phyloP scores from a whole-genome alignment of 64 coral and sea anemone genomes.

The Acropora tenuis region DNA sequence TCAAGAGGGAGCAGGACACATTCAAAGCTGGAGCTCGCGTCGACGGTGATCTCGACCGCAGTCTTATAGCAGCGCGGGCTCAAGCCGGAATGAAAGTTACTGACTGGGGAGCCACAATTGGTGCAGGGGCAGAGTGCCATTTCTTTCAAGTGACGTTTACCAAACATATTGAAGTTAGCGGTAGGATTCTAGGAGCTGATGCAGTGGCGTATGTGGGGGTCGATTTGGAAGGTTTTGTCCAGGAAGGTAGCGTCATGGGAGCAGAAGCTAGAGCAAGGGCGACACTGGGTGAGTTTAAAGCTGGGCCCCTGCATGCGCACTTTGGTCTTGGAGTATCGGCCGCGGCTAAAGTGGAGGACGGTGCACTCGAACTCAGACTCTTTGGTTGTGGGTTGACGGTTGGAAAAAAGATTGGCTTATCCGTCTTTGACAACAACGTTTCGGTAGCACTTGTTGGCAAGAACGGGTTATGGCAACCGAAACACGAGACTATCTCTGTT shows the following conservation, averaged over 20 bases:
- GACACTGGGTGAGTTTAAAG: background rate
- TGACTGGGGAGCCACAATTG: background rate
- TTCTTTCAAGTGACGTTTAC: background rate
- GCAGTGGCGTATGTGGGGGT: background rate
- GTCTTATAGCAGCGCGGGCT: background rate
- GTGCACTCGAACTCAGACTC: background rate
- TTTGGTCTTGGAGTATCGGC: conserved; percentile 1
- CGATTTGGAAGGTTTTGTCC: background rate
- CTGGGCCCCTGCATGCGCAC: background rate
- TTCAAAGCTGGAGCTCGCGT: conserved; percentile 1
- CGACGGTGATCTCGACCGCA: background rate
- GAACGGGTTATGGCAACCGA: background rate
- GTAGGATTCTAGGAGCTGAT: background rate
- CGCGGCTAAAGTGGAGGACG: conserved; percentile 1
- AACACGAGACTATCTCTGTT: background rate
- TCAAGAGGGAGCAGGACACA: background rate
- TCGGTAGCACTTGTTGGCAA: background rate
- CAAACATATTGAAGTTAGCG: background rate
- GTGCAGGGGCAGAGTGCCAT: background rate
- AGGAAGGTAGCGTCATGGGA: conserved; percentile 1
- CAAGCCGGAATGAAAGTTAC: background rate
- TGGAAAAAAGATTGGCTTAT: background rate
- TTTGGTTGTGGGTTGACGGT: background rate
- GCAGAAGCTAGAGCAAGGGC: background rate
- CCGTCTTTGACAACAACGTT: background rate